phyloP scores from a whole-genome alignment of 2,888 invertebrate genomes.

The Gasteruption jaculator region DNA sequence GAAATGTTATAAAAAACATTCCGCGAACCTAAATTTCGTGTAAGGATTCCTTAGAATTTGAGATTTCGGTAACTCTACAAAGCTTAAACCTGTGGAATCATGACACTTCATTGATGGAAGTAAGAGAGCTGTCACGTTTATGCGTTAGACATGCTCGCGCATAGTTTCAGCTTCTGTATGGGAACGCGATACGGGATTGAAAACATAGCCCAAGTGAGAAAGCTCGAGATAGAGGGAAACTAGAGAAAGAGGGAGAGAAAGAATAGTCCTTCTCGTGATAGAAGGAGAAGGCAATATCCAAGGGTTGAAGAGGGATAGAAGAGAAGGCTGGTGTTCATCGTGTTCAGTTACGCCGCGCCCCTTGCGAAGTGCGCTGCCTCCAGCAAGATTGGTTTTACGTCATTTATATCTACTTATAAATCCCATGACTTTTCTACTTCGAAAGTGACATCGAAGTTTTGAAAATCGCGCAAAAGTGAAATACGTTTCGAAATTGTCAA shows the following conservation, averaged over 20 bases:
- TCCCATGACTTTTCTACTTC: no score
- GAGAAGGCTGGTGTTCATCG: constrained; percentile 33
- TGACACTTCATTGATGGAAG: constrained; percentile 6
- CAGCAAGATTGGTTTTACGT: no score
- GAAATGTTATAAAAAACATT: no score
- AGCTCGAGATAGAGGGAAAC: constrained; percentile 13
- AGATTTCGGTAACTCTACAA: no score
- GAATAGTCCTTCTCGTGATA: constrained; percentile 6
- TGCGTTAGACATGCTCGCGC: constrained; percentile 6
- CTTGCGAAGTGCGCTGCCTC: constrained; percentile 49
- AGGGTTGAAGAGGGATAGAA: constrained; percentile 22
- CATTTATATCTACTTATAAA: no score
- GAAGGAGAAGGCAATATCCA: constrained; percentile 10
- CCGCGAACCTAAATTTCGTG: no score
- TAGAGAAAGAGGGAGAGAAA: constrained; percentile 13
- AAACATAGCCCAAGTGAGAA: constrained; percentile 8
- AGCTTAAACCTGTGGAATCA: no score
- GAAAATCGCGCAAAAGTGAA: no score
- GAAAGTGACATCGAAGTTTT: no score
- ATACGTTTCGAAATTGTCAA: no score
- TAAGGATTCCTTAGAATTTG: no score
- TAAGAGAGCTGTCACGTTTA: constrained; percentile 3
- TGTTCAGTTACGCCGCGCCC: constrained; percentile 51
- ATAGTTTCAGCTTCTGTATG: constrained; percentile 5
- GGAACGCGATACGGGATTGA: constrained; percentile 3